Evolutionary conservation across 2,113 vertebrate genomes (phyloP).

Genomic region (Dasyprocta punctata): DNA sequence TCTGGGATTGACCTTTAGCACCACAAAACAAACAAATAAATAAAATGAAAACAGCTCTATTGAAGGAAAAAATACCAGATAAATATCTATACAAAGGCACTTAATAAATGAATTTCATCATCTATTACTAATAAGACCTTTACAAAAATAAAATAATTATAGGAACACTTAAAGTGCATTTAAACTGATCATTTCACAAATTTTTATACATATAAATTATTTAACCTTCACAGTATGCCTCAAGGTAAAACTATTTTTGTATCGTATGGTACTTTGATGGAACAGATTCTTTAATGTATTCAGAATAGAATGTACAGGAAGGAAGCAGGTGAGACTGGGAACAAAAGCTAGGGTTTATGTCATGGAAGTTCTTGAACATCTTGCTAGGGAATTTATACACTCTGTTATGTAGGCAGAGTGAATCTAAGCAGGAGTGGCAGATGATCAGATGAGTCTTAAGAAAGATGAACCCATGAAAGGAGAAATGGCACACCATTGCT

Average conservation of each 20-base stretch:
- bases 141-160: background rate
- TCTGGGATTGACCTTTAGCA: background rate
- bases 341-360: background rate
- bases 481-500: background rate
- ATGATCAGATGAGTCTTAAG: background rate
- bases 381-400: background rate
- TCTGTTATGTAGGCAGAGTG: background rate
- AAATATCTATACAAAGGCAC: constrained; percentile 6
- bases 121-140: background rate
- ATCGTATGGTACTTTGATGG: background rate
- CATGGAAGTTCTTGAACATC: background rate
- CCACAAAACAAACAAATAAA: background rate
- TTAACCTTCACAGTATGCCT: background rate
- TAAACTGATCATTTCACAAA: background rate
- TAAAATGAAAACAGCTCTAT: background rate
- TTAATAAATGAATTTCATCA: constrained; percentile 9
- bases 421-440: background rate
- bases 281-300: background rate
- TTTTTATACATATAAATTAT: background rate
- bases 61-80: constrained; percentile 1
- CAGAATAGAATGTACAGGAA: background rate
- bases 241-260: background rate
- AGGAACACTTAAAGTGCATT: background rate
- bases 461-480: background rate
- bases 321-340: background rate